Conservation (phyloP, 2,888 invertebrate species). For the Drosophila diplacantha region DNA sequence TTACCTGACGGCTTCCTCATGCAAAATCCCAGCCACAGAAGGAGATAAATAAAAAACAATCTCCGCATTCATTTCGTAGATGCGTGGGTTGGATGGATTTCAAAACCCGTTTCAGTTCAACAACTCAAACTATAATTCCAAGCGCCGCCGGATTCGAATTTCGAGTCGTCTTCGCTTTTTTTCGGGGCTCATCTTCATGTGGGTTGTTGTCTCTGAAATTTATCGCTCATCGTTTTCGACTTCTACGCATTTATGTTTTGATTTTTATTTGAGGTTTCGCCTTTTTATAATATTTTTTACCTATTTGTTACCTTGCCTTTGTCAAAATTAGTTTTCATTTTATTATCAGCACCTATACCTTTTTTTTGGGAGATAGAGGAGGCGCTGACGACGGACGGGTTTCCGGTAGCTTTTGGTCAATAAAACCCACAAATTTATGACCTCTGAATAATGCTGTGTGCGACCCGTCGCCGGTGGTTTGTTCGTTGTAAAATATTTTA, state of each 20-base stretch:
- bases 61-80: conserved; percentile 20
- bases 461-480: conserved; percentile 8
- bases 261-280: conserved; percentile 26
- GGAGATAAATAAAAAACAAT: conserved; percentile 19
- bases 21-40: conserved; percentile 21
- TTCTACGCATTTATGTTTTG: conserved; percentile 58
- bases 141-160: conserved; percentile 45
- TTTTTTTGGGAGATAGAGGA: conserved; percentile 32
- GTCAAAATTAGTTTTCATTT: conserved; percentile 69
- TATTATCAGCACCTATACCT: conserved; percentile 62
- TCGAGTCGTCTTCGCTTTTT: background rate
- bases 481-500: conserved; percentile 45
- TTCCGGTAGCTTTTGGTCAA: conserved; percentile 65
- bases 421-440: conserved; percentile 65
- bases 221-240: conserved; percentile 60
- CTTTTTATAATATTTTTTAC: conserved; percentile 11
- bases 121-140: conserved; percentile 33
- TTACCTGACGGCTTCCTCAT: conserved; percentile 55
- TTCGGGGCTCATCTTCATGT: conserved; percentile 42
- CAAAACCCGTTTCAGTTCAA: conserved; percentile 29
- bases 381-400: conserved; percentile 42
- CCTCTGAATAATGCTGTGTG: conserved; percentile 27
- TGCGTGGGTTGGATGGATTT: conserved; percentile 24
- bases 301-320: conserved; percentile 46
- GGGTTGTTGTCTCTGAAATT: conserved; percentile 65